A percentile compares a stretch with the other conserved stretches of the same genome.
Evolutionary conservation across 2,888 invertebrate species (phyloP).

Genomic region (Mystacides longicornis): DNA sequence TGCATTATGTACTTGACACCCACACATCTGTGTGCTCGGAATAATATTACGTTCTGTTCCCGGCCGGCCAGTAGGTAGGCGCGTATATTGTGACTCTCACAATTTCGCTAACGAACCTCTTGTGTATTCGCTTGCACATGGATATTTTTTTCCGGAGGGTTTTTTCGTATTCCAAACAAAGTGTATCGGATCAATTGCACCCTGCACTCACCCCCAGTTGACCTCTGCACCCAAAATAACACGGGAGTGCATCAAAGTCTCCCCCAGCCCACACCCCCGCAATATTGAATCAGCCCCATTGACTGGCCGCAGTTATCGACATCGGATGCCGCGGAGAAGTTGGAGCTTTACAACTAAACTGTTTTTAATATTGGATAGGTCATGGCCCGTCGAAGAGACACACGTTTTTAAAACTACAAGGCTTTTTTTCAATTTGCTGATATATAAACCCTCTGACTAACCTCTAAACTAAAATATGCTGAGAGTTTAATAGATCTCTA

Average conservation of each 20-base stretch:
- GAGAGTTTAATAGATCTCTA: no score
- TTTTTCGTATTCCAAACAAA: constrained; percentile 15
- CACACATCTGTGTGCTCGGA: no score
- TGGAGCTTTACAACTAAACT: constrained; percentile 21
- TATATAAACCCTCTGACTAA: no score
- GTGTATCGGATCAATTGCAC: constrained; percentile 27
- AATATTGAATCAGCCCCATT: background rate
- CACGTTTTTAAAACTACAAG: no score
- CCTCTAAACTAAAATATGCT: no score
- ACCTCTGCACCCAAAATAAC: constrained; percentile 9
- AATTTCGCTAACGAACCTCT: constrained; percentile 19
- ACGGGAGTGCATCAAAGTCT: background rate
- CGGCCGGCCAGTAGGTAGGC: background rate
- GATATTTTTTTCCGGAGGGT: constrained; percentile 20
- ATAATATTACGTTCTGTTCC: no score
- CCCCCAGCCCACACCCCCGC: constrained; percentile 3
- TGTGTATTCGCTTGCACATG: constrained; percentile 16
- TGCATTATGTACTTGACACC: no score
- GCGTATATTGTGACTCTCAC: constrained; percentile 5
- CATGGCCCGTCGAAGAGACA: constrained; percentile 11
- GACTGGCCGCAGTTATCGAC: constrained; percentile 21
- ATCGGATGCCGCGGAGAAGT: constrained; percentile 24
- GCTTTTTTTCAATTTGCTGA: no score
- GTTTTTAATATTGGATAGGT: constrained; percentile 14
- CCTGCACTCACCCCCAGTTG: constrained; percentile 24